A percentile compares a stretch with the other conserved stretches of the same genome.
phyloP scores from a whole-genome alignment of 2,113 vertebrate species.

The Myiozetetes cayanensis region DNA sequence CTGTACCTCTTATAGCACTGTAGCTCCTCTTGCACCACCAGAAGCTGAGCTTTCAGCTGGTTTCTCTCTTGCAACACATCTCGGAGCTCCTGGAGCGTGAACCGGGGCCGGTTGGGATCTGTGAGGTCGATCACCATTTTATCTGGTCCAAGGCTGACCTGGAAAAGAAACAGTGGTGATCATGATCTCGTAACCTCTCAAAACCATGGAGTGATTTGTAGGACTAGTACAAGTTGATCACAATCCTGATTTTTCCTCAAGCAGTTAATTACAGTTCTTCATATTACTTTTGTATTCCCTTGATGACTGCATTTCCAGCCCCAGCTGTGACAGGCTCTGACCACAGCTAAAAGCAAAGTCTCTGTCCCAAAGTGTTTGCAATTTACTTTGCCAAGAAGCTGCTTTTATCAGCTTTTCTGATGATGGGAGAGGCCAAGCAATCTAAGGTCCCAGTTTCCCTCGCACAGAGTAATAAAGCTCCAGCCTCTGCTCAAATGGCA shows the following conservation, averaged over 20 bases:
- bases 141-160: constrained; percentile 82
- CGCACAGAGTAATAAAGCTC: background rate
- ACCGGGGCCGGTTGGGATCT: constrained; percentile 91
- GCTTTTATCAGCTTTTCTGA: background rate
- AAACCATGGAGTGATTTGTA: background rate
- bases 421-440: background rate
- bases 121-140: constrained; percentile 88
- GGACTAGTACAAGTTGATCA: background rate
- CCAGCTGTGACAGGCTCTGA: background rate
- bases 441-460: background rate
- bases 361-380: background rate
- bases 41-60: constrained; percentile 90
- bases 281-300: background rate
- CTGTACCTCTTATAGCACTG: constrained; percentile 89
- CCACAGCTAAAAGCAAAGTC: background rate
- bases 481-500: rapidly evolving
- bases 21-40: constrained; percentile 89
- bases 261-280: background rate
- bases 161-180: background rate
- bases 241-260: background rate
- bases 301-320: background rate
- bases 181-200: background rate
- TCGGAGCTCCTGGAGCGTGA: constrained; percentile 92
- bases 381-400: background rate
- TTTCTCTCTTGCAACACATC: constrained; percentile 95